Base-by-base conservation (phyloP, 1,140 invertebrate species). In the Drosophila insularis region DNA sequence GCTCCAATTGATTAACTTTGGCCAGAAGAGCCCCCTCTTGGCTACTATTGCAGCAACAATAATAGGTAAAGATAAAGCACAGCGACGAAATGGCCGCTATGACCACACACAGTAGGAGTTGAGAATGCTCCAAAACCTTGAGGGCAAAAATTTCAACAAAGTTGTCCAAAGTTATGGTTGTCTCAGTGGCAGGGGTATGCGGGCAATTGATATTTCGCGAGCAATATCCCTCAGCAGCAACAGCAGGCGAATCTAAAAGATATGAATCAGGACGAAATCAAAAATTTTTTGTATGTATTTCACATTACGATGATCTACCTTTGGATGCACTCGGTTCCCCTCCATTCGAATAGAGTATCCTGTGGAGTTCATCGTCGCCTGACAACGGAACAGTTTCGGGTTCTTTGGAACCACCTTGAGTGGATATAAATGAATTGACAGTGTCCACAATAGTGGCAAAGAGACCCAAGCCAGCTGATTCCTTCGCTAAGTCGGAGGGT, bases 1-100 rank as follows among this genome's bases (percentile, higher is more conserved):
- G 84, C 76, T 95, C 94, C 35, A 95, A 89, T 71, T 94, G 92
- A 89, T 95, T 95, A 56, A 95, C 93, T 77, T 93, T 94, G 0
- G 92, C 92, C 27, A 95, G 93, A 2, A 95, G 89, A 11, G 92
- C 92, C 23, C 92, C 92, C 81, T 95, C 95, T 77, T 95, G 93
- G 80, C 94, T 94, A 78, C 93, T 94, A 86, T 95, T 96, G 91
- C 96, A 95, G 73, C 96, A 94, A 74, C 95, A 95, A 91, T 96
- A 95, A 92, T 96, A 96, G 21, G 95, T 95, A 61, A 96, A 93
- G n/a, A 94, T 94, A 80, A 97, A 96, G 63, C 96, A 89, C 13
- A 96, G 90, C 7, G 95, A 94, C 4, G 95, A 94, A 40, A 93
- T 90, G n/a, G 95, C 95, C 54, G 95, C 95, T 60, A 96, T 94